Percentiles rank a stretch among this genome's conserved stretches.
Evolutionary conservation across 2,797 vertebrate species (phyloP).

Genomic region (Anguilla megastoma): DNA sequence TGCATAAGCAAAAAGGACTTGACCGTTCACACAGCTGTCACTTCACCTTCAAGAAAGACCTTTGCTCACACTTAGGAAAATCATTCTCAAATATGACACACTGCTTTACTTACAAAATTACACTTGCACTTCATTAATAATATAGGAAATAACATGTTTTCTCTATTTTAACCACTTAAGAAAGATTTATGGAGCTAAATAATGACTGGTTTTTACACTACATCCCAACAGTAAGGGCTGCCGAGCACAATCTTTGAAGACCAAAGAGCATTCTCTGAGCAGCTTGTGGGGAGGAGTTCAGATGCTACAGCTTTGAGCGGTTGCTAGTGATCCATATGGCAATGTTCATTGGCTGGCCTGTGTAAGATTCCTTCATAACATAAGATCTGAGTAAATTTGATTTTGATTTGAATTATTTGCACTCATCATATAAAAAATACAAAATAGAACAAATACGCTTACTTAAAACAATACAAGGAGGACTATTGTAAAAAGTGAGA

Average conservation of each 20-base stretch:
- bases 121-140: not conserved
- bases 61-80: not conserved
- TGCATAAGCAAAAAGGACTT: not conserved
- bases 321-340: slow-evolving; percentile 15
- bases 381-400: not conserved
- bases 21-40: slow-evolving; percentile 19
- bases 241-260: not conserved
- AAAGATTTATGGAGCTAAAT: not conserved
- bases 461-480: no score
- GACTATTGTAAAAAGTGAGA: no score
- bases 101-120: not conserved
- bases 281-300: not conserved
- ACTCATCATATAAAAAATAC: no score
- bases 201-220: not conserved
- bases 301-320: not conserved
- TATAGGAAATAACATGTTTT: not conserved
- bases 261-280: slow-evolving; percentile 10
- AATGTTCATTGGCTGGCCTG: slow-evolving; percentile 13
- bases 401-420: no score
- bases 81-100: not conserved
- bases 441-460: no score
- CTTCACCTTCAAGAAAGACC: slow-evolving; percentile 18
- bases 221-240: not conserved
- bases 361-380: slow-evolving; percentile 10
- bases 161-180: not conserved